Conservation (phyloP, 1,140 invertebrate species). For the Apis cerana region DNA sequence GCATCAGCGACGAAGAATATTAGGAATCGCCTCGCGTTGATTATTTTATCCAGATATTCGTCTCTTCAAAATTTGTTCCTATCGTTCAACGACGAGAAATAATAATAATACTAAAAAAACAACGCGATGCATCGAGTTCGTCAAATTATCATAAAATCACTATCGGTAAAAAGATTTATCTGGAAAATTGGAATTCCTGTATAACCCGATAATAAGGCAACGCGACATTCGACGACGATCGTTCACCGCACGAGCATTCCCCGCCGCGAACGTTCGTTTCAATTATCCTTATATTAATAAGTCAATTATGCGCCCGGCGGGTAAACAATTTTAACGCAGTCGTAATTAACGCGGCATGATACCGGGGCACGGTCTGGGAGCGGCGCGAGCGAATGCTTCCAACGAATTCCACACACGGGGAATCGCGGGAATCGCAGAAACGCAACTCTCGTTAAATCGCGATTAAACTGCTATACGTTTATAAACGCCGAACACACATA, state of each 20-base stretch:
- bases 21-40: too few species aligned
- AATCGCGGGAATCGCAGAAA: slow-evolving; percentile 54
- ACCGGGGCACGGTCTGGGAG: not conserved
- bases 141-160: too few species aligned
- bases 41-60: too few species aligned
- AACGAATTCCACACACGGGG: slow-evolving; percentile 42
- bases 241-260: not conserved
- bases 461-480: slow-evolving; percentile 25
- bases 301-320: slow-evolving; percentile 23
- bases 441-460: slow-evolving; percentile 43
- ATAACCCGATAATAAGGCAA: too few species aligned
- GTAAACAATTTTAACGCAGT: slow-evolving; percentile 43
- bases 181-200: too few species aligned
- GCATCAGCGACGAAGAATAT: too few species aligned
- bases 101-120: too few species aligned
- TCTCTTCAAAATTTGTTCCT: too few species aligned
- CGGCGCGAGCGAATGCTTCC: not conserved
- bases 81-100: too few species aligned
- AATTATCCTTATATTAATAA: slow-evolving; percentile 30
- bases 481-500: not conserved
- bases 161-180: too few species aligned
- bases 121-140: too few species aligned
- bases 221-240: not conserved
- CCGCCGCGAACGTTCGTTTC: not conserved
- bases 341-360: slow-evolving; percentile 39